These are phyloP conservation scores for Drosophila paulistorum DNA, from an alignment of 1,140 invertebrate species.

Conservation along the genomic window DNA sequence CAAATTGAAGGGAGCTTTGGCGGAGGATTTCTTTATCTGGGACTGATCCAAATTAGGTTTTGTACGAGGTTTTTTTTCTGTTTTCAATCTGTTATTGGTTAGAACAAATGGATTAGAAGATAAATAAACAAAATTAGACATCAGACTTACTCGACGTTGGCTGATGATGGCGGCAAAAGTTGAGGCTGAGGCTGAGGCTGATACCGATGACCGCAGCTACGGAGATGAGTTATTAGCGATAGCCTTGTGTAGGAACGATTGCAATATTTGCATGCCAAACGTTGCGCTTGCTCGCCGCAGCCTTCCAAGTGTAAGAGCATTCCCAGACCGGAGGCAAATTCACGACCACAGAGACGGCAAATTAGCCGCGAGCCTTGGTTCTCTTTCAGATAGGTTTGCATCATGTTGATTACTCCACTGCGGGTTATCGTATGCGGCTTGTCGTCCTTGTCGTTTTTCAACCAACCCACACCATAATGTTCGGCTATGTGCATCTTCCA, in stretches of 20 bases:
- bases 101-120: too few relatives aligned
- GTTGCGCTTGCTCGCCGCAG: conserved; percentile 34
- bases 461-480: conserved; percentile 70
- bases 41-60: neutral
- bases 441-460: neutral
- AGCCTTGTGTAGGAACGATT: neutral
- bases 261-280: conserved; percentile 3
- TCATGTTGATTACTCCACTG: conserved; percentile 19
- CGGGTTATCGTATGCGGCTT: conserved; percentile 18
- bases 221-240: neutral
- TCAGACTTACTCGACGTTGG: neutral
- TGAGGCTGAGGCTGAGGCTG: neutral
- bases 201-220: neutral
- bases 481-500: conserved; percentile 45
- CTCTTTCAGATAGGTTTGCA: conserved; percentile 33
- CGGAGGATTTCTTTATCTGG: neutral
- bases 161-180: neutral
- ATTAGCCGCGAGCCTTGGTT: conserved; percentile 19
- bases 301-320: conserved; percentile 53
- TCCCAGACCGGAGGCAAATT: conserved; percentile 48
- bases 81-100: neutral
- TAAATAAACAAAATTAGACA: too few relatives aligned
- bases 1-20: conserved; percentile 33
- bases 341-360: conserved; percentile 59
- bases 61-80: neutral